Evolutionary conservation across 2,888 invertebrate species (phyloP).

Genomic region (Crepidodera aurea): DNA sequence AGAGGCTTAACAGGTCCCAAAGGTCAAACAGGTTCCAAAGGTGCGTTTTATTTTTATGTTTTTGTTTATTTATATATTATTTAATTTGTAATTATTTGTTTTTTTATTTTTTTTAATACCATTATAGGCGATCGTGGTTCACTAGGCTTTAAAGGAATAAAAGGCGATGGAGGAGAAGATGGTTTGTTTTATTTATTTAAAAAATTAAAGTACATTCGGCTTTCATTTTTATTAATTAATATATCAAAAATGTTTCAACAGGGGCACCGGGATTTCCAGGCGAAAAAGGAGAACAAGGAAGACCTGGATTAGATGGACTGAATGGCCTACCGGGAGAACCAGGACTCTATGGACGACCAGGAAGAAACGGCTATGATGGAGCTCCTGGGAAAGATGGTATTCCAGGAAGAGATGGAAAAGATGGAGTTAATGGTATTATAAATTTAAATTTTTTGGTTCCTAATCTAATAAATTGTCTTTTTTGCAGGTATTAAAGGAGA

Average conservation of each 20-base stretch:
- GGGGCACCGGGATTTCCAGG: slow-evolving; percentile 53
- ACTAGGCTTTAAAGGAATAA: slow-evolving; percentile 26
- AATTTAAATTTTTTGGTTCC: background rate
- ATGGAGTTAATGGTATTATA: slow-evolving; percentile 71
- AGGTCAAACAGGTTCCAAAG: slow-evolving; percentile 30
- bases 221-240: too few species aligned
- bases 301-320: slow-evolving; percentile 81
- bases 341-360: slow-evolving; percentile 86
- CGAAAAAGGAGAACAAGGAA: slow-evolving; percentile 72
- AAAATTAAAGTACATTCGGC: too few species aligned
- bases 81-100: slow-evolving; percentile 16
- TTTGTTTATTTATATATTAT: slow-evolving; percentile 14
- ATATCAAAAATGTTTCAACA: too few species aligned
- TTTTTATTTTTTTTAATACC: slow-evolving; percentile 13
- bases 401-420: slow-evolving; percentile 74
- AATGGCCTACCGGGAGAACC: slow-evolving; percentile 93
- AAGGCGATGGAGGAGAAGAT: slow-evolving; percentile 22
- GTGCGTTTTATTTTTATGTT: slow-evolving; percentile 21
- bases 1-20: slow-evolving; percentile 35
- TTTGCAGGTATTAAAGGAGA: slow-evolving; percentile 71
- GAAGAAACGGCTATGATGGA: slow-evolving; percentile 85
- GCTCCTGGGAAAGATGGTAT: slow-evolving; percentile 74
- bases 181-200: slow-evolving; percentile 11
- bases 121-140: slow-evolving; percentile 29
- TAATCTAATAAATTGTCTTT: background rate